phyloP scores from a whole-genome alignment of 92 coral and sea anemone genomes.

The Virgularia gustaviana region DNA sequence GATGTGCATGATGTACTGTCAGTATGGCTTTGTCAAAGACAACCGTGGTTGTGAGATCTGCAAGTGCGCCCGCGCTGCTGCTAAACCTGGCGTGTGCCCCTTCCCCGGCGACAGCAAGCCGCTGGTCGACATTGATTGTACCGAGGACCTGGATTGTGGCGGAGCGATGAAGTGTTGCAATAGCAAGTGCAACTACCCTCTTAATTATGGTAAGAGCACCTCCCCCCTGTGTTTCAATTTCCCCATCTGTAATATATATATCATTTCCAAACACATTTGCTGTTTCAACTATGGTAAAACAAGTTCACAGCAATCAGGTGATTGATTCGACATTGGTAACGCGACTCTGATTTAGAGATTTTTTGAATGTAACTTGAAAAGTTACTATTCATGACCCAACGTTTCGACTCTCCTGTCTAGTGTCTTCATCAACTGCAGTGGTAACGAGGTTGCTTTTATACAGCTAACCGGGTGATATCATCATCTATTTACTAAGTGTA shows the following conservation, averaged over 20 bases:
- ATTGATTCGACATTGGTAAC: no score
- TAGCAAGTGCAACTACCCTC: slow-evolving; percentile 60
- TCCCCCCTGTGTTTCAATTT: not conserved
- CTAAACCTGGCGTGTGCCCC: slow-evolving; percentile 84
- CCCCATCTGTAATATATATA: not conserved
- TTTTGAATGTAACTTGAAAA: no score
- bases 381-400: no score
- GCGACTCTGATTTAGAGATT: no score
- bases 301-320: no score
- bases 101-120: slow-evolving; percentile 27
- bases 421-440: no score
- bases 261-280: no score
- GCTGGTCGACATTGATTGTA: slow-evolving; percentile 46
- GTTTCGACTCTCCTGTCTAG: no score
- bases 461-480: slow-evolving; percentile 18
- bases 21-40: slow-evolving; percentile 74
- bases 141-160: slow-evolving; percentile 62
- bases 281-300: no score
- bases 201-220: slow-evolving; percentile 1
- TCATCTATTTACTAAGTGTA: no score
- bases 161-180: slow-evolving; percentile 81
- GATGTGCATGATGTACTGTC: slow-evolving; percentile 73
- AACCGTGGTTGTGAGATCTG: slow-evolving; percentile 79
- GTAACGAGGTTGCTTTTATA: no score
- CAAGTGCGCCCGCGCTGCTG: slow-evolving; percentile 57